phyloP scores from a whole-genome alignment of 2,113 vertebrate genomes.

The Aegypius monachus region DNA sequence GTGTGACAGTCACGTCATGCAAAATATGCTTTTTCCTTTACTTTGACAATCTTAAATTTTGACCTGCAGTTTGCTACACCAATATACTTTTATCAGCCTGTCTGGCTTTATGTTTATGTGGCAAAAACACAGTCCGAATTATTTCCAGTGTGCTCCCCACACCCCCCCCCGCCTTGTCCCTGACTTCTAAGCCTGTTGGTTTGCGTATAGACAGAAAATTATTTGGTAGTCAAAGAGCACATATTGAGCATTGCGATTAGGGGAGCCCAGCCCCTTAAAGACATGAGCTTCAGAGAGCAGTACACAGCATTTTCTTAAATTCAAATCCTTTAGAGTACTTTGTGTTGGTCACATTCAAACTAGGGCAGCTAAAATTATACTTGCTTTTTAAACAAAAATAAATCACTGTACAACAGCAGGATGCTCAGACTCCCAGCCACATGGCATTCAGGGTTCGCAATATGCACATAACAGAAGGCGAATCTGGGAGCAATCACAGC shows the following conservation, averaged over 20 bases:
- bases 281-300: neutral
- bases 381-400: neutral
- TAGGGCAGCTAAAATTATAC: constrained; percentile 49
- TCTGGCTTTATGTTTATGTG: neutral
- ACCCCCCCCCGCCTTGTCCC: neutral
- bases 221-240: neutral
- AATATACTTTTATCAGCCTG: neutral
- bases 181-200: neutral
- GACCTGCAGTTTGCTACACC: neutral
- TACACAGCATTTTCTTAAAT: neutral
- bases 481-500: neutral
- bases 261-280: neutral
- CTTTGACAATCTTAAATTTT: neutral
- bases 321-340: neutral
- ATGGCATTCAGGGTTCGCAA: neutral
- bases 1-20: neutral
- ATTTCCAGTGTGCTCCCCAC: neutral
- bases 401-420: neutral
- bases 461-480: neutral
- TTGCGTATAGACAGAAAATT: neutral
- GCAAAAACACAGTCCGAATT: neutral
- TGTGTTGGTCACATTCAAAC: neutral
- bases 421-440: neutral
- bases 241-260: neutral
- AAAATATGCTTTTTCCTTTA: neutral